Base-by-base conservation (phyloP, 2,888 invertebrate species). In the Stenolophus ochropezus region DNA sequence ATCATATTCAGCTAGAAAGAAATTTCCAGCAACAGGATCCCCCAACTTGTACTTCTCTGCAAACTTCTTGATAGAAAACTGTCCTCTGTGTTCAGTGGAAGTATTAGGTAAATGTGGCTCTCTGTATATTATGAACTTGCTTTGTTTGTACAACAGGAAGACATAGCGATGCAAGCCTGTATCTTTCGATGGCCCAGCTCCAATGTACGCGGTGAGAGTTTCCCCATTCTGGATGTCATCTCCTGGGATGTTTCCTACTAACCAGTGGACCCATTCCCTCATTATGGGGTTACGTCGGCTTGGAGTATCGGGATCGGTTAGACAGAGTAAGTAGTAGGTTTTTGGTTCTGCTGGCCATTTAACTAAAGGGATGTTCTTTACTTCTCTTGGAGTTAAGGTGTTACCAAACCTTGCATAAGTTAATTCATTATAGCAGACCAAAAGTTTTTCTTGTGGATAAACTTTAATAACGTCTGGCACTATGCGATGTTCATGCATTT, bases 181-280 rank as follows among this genome's bases (percentile, higher is more conserved):
- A 61, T 91, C 93, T 88, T 93, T 91, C 6, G 94, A 94, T n/a
- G 95, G 95, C 2, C 94, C 94, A 25, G 93, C 89, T 11, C 93
- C 93, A 71, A 90, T 85, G 86, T 95, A 96, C 82, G 93, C 93
- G 11, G 93, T 90, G 14, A 95, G 88, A 18, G 91, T 90, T 86
- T 94, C 93, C 25, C 94, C 94, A 84, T 91, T 91, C 6, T 87
- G 86, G 4, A 61, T n/a, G 6, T 61, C 49, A 33, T 18, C 89
- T 33, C 93, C 94, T 4, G 92, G 92, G 85, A 96, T 94, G 86
- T 96, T 96, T 14, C 92, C 94, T 25, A 95, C 92, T 8, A 95
- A 89, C 95, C 95, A 96, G 87, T 96, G 95, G 85, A 94, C 93
- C 92, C 93, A 94, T 89, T 95, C 95, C 21, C 94, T 90, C 84